phyloP scores from a whole-genome alignment of 1,140 invertebrate species.

The Capitella teleta region DNA sequence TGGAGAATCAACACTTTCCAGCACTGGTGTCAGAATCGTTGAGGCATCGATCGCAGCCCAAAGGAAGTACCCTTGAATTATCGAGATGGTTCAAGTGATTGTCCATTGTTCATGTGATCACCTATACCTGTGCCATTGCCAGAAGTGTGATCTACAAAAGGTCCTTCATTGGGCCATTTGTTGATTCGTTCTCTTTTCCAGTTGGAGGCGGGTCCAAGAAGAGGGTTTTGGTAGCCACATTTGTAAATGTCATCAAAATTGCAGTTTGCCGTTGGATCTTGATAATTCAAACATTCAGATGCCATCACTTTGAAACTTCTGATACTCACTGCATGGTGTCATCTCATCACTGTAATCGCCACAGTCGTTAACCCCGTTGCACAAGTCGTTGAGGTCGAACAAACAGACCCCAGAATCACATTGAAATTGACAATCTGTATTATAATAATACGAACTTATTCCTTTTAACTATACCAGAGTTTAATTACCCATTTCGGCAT shows the following conservation, averaged over 20 bases:
- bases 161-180: not conserved
- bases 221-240: constrained; percentile 4
- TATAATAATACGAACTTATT: not conserved
- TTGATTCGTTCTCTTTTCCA: not conserved
- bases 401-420: constrained; percentile 24
- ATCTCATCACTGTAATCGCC: constrained; percentile 32
- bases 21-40: too few species aligned
- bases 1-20: too few species aligned
- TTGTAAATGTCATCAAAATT: constrained; percentile 4
- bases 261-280: constrained; percentile 3
- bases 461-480: not conserved
- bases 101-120: not conserved
- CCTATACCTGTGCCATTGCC: not conserved
- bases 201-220: not conserved
- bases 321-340: not conserved
- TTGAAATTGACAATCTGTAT: constrained; percentile 20
- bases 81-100: too few species aligned
- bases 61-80: too few species aligned
- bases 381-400: constrained; percentile 16
- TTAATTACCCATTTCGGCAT: constrained; percentile 19
- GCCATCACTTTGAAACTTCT: not conserved
- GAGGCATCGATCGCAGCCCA: too few species aligned
- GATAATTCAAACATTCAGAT: not conserved
- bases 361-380: constrained; percentile 29
- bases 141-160: not conserved